Base-by-base conservation (phyloP, 2,888 invertebrate species). In the Arrhopalites spinosus region DNA sequence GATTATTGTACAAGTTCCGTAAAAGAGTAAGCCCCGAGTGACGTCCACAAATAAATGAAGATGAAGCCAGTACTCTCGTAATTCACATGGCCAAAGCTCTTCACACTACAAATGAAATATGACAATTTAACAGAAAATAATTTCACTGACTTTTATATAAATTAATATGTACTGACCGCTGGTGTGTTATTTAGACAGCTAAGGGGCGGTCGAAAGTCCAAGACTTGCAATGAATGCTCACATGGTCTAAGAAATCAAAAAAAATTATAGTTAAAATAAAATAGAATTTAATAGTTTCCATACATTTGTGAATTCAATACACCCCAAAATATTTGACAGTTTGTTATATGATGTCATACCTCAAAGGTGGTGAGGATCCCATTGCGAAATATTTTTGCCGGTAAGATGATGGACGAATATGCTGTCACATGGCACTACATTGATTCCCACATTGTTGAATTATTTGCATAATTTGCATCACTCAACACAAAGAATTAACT, bases 1-100 rank as follows among this genome's bases (percentile, higher is more conserved):
- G 75, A 85, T 85, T 17, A 85, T 84, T 29, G 84, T 77, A 8
- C 84, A 83, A 30, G 85, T 85, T 30, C 85, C 83, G 59, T 85
- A 85, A 61, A 83, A 81, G 25, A 85, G 80, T 27, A 86, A 76
- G 74, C 83, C 83, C 25, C 84, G 83, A 17, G 85, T 85, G 29
- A 84, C 69, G 59, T 77, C 81, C 43, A 86, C 84, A 56, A 85
- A 84, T 0, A 84, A 83, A 66, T 84, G 83, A 2, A 81, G 73
- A 13, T 81, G 79, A 8, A 84, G 68, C 85, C 85, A 85, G 77
- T 85, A 85, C 66, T 81, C 80, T 43, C 85, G 82, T 8, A 84
- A 83, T 79, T 85, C 85, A 73, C 86, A 86, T 15, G 86, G 85
- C 84, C 85, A 86, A 13, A 77, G 75, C 30, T 59, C 64, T 50